Percentiles rank a stretch among this genome's conserved stretches.
Evolutionary conservation across 2,888 invertebrate genomes (phyloP).

Genomic region (Meiosimyza decipiens): DNA sequence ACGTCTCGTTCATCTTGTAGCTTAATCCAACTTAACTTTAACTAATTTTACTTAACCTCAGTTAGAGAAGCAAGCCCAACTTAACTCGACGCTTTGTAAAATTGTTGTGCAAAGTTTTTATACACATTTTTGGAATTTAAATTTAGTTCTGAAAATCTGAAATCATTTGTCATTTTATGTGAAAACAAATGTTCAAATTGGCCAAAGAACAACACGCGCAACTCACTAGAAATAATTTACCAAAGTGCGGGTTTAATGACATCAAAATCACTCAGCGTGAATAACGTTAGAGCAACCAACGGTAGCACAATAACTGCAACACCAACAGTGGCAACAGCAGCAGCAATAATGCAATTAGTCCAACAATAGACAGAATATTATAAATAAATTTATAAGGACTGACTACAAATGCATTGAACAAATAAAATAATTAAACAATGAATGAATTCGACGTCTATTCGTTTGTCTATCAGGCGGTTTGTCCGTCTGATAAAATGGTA

Average conservation of each 20-base stretch:
- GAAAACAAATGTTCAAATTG: background rate
- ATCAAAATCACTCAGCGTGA: constrained; percentile 24
- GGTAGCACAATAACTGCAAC: constrained; percentile 12
- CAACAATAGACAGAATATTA: constrained; percentile 2
- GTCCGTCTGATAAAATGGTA: background rate
- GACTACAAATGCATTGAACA: constrained; percentile 6
- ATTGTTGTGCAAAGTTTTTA: no score
- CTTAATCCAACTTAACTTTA: no score
- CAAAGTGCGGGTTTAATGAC: constrained; percentile 16
- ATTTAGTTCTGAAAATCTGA: no score
- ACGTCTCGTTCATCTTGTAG: no score
- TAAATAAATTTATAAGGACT: background rate
- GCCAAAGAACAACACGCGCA: constrained; percentile 19
- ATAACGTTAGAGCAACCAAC: constrained; percentile 18
- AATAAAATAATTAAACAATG: constrained; percentile 19
- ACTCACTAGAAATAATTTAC: background rate
- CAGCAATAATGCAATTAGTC: constrained; percentile 18
- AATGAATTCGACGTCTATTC: background rate
- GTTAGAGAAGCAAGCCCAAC: no score
- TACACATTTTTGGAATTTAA: no score
- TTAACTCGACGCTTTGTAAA: no score
- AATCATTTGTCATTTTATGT: no score
- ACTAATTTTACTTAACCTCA: no score
- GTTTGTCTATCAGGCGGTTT: background rate
- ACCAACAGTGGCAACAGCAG: constrained; percentile 4